These are phyloP conservation scores for Gonioctena quinquepunctata DNA, from an alignment of 1,140 invertebrate genomes.

Conservation along the genomic window DNA sequence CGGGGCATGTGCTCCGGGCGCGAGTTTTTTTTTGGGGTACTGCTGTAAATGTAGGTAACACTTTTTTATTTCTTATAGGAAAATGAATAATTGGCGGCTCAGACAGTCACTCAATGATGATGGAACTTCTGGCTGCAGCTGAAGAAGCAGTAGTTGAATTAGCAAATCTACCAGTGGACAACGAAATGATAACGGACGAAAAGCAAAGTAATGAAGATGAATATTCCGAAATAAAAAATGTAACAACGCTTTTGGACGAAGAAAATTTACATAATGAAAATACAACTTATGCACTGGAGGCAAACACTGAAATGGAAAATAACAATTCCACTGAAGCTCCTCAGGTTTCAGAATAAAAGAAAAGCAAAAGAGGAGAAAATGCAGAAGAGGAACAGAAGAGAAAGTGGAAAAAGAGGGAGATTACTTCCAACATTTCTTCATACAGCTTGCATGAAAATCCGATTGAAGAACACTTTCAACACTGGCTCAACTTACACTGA, in stretches of 20 bases:
- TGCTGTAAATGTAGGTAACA: conserved; percentile 54
- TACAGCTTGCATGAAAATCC: not conserved
- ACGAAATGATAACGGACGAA: conserved; percentile 12
- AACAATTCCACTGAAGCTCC: not conserved
- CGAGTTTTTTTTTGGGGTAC: too few species aligned
- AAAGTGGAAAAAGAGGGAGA: conserved; percentile 5
- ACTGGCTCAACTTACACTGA: conserved; percentile 9
- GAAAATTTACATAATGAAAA: not conserved
- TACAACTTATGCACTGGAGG: too few species aligned
- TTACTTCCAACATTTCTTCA: not conserved
- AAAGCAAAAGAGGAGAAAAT: not conserved
- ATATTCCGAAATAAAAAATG: conserved; percentile 1
- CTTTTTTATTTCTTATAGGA: conserved; percentile 6
- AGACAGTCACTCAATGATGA: not conserved
- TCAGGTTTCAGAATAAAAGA: not conserved
- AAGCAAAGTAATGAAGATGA: conserved; percentile 11
- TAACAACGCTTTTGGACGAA: not conserved
- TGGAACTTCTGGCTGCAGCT: conserved; percentile 3
- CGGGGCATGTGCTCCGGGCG: too few species aligned
- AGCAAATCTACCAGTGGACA: conserved; percentile 5
- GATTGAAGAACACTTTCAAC: conserved; percentile 4
- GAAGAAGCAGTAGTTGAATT: not conserved
- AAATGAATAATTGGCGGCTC: conserved; percentile 2
- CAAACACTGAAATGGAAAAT: not conserved
- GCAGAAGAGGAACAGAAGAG: not conserved